Evolutionary conservation across 2,797 vertebrate species (phyloP), one percentile per base, ranked within the genome.

Genomic region (Anas flavirostris): DNA sequence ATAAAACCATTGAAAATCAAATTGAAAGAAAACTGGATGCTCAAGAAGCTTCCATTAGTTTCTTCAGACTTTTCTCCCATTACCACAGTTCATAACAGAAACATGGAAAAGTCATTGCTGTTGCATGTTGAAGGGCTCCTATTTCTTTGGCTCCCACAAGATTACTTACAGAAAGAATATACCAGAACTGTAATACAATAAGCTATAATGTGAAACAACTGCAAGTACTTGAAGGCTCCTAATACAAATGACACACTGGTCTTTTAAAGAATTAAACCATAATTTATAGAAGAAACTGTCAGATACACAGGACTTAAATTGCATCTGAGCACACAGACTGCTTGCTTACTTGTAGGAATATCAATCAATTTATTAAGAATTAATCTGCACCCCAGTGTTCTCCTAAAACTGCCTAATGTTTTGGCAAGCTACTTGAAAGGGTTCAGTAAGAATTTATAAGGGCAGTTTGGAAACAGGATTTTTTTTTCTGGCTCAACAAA

Each of bases 361-460:
- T 97, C 86, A 93, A 97, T 97, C 96, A 97, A 97, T 97, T 97
- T 97, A 97, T 97, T 97, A 96, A 94, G 93, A 95, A 97, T 96
- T 93, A 97, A 97, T 97, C 89, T 97, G 87, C 95, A 97, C 96
- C 92, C 96, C 94, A 91, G 91, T 83, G 50, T 97, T 97, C 93
- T 96, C 92, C 87, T 97, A 97, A 98, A 97, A 82, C 94, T 97
- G 96, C 96, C 95, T 95, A 97, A 98, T 97, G 94, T 97, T 97
- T 98, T 98, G 97, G 96, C 97, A 98, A 94, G 91, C 95, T 88
- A 97, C 96, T 97, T 97, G 93, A 97, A 98, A 98, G 96, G 84
- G 95, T 96, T 97, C 91, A 97, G 91, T 96, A 97, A 95, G 95
- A 97, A 97, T 97, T 97, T 97, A 97, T 97, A 97, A 96, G 93